phyloP scores from a whole-genome alignment of 2,113 vertebrate genomes.

The Zootoca vivipara region DNA sequence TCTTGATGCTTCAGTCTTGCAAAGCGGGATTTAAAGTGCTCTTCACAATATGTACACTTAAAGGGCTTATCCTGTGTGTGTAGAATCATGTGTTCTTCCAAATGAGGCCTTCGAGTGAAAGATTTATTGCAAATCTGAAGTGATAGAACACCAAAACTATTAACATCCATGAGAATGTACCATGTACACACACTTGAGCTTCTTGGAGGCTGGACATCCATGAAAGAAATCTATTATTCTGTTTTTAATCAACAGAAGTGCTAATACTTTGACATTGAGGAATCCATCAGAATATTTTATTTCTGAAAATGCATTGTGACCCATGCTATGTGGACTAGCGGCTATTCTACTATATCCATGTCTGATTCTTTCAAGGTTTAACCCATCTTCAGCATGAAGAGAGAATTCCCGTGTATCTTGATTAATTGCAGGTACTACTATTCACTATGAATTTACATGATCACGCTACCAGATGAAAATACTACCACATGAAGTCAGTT shows the following conservation, averaged over 20 bases:
- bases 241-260: background rate
- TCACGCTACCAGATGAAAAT: background rate
- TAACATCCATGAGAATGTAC: background rate
- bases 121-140: slow-evolving; percentile 93
- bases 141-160: slow-evolving; percentile 31
- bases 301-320: background rate
- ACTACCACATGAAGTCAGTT: background rate
- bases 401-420: background rate
- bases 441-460: background rate
- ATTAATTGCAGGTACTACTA: background rate
- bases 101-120: slow-evolving; percentile 92
- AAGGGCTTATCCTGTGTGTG: slow-evolving; percentile 97
- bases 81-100: slow-evolving; percentile 98
- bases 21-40: slow-evolving; percentile 95
- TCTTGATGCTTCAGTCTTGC: slow-evolving; percentile 96
- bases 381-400: background rate
- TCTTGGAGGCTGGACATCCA: background rate
- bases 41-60: slow-evolving; percentile 95
- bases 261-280: background rate
- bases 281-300: background rate
- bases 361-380: background rate
- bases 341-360: background rate
- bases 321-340: background rate
- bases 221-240: background rate
- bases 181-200: background rate